phyloP scores from a whole-genome alignment of 2,888 invertebrate genomes.

The Mimumesa dahlbomi region DNA sequence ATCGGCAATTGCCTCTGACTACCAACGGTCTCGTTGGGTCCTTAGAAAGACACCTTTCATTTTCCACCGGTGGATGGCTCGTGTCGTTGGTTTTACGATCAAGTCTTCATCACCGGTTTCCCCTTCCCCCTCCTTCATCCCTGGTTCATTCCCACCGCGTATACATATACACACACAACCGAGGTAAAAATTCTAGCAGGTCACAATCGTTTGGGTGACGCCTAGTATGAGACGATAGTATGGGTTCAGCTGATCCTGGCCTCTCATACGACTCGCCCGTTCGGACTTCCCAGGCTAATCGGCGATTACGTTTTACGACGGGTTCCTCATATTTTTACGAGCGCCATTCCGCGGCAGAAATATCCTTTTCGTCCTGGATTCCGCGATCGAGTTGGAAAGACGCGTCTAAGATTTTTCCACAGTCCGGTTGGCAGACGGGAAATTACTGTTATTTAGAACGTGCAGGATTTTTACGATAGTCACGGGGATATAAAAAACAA shows the following conservation, averaged over 20 bases:
- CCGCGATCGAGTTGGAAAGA: conserved; percentile 23
- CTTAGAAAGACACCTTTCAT: conserved; percentile 12
- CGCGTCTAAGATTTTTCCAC: conserved; percentile 36
- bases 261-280: conserved; percentile 25
- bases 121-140: too few species aligned
- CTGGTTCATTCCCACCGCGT: conserved; percentile 21
- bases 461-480: conserved; percentile 21
- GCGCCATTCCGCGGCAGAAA: conserved; percentile 53
- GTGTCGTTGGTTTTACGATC: conserved; percentile 51
- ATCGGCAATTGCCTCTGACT: conserved; percentile 28
- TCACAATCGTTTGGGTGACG: conserved; percentile 9
- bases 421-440: conserved; percentile 1
- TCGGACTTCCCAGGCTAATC: conserved; percentile 64
- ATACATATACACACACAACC: background rate
- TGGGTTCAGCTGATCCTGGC: conserved; percentile 18
- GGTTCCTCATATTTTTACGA: conserved; percentile 72
- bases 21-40: conserved; percentile 6
- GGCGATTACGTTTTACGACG: conserved; percentile 70
- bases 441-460: conserved; percentile 26
- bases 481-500: conserved; percentile 9
- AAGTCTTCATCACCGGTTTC: conserved; percentile 44
- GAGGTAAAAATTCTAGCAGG: conserved; percentile 24
- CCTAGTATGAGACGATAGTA: conserved; percentile 12
- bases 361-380: conserved; percentile 27
- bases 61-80: conserved; percentile 19